Base-by-base conservation (phyloP, 2,888 invertebrate genomes). In the Drosophila trichaetosa region DNA sequence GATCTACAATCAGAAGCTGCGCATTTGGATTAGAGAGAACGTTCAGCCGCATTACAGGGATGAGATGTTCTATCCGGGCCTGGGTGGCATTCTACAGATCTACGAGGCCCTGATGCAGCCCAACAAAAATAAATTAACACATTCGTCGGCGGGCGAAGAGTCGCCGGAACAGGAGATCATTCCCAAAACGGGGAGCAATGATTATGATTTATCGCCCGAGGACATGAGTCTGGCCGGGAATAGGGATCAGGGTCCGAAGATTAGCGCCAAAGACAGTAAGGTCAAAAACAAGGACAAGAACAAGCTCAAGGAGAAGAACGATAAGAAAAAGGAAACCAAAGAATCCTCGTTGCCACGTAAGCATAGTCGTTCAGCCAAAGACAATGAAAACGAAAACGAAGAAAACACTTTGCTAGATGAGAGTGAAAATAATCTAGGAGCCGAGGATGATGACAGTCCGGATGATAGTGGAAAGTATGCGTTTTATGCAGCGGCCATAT, bases 21-120 rank as follows among this genome's bases (percentile, higher is more conserved):
- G 89, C 52, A 59, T 69, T 0, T 93, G 93, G 93, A 82, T 93
- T 31, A 51, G 83, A 5, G 90, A 92, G 24, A 90, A 86, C 24
- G 58, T 93, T 2, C 80, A 90, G 38, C 56, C 80, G 49, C 92
- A 92, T 80, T 83, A 93, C 31, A 73, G 74, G 3, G 93, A 93
- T 74, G 91, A 92, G 2, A 56, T 84, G 27, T 90, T 93, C 56
- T 93, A 93, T 82, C 93, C 93, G 0, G 93, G 93, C 0, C 71
- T 93, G 4, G 93, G 93, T 0, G 92, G 90, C 1, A 70, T 92
- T 0, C 63, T 93, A 18, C 83, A 92, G 68, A 81, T 93, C 51
- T 70, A 87, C 10, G 91, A 92, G 69, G 81, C 87, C 18, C 27
- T 86, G 42, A 42, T 62, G 21, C 40, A 24, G 2, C 24, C 34